Evolutionary conservation across 2,113 vertebrate species (phyloP), one percentile per base, ranked within the genome.

Genomic region (Siphamia tubifer): DNA sequence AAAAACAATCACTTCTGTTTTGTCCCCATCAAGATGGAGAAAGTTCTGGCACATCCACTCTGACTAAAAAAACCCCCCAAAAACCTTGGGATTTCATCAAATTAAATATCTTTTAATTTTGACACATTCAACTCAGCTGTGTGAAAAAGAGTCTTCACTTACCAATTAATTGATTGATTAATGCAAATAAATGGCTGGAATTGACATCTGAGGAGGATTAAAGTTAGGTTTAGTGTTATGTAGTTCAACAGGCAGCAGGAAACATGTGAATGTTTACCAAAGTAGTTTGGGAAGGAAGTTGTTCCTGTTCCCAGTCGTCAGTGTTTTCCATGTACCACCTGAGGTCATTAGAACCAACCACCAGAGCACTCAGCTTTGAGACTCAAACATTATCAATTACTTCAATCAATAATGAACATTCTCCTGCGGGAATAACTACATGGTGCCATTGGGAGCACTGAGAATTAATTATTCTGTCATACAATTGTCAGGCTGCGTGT

Each of bases 381-480:
- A 57, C 13, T 27, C 16, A 27, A 43, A 52, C 44, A 36, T 51
- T 64, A 57, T 51, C 43, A 74, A 78, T 77, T 80, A 76, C 67
- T 74, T 70, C 60, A 74, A 58, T 58, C 67, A 64, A 71, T 82
- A 88, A 78, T 67, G 57, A 65, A 25, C 24, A 23, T 40, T 65
- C 61, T 75, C 68, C 53, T 25, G 43, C 40, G 71, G 64, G 36
- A 13, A 44, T 25, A 45, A 12, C 25, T 20, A 51, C 45, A 55
- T n/a, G 48, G 30, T 20, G 30, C 69, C 35, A 30, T 30, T n/a
- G 32, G 68, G 68, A 73, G 75, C 31, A 16, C 55, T 55, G 66
- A 55, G 43, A 38, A 62, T 47, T 66, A 77, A 84, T 85, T 66
- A 79, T 73, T 55, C 56, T 55, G 65, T 68, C 34, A 70, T 75